A percentile compares a stretch with the other conserved stretches of the same genome.
Evolutionary conservation across 2,113 vertebrate genomes (phyloP).

Genomic region (Electrona antarctica): DNA sequence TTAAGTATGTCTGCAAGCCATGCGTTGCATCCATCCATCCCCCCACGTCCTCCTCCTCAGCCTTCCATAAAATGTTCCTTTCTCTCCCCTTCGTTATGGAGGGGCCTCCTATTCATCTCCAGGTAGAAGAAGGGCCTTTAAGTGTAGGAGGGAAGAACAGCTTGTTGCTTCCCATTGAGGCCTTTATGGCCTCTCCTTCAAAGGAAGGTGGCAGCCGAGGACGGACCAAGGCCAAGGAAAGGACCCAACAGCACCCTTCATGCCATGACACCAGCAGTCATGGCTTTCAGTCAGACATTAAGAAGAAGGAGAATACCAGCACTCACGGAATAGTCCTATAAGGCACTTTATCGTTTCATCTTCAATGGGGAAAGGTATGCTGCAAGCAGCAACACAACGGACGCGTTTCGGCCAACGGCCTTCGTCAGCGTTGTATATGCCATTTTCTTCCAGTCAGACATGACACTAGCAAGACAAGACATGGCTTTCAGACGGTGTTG

Average conservation of each 20-base stretch:
- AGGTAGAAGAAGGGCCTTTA: conserved; percentile 75
- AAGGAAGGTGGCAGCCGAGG: conserved; percentile 71
- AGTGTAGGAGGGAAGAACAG: conserved; percentile 73
- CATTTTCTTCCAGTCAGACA: too few relatives aligned
- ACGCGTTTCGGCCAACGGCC: too few relatives aligned
- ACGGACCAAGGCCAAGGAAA: conserved; percentile 51
- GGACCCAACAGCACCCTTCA: conserved; percentile 47
- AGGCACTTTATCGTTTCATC: too few relatives aligned
- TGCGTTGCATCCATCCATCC: too few relatives aligned
- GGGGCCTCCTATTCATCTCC: conserved; percentile 80
- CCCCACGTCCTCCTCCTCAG: conserved; percentile 38
- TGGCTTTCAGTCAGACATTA: conserved; percentile 45
- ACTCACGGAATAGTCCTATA: too few relatives aligned
- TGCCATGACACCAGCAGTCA: conserved; percentile 63
- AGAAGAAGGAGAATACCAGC: conserved; percentile 42
- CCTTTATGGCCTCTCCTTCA: conserved; percentile 78
- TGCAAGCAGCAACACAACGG: too few relatives aligned
- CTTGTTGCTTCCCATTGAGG: conserved; percentile 78
- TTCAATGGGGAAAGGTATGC: too few relatives aligned
- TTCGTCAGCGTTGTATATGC: too few relatives aligned
- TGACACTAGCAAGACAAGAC: too few relatives aligned
- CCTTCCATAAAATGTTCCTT: conserved; percentile 72
- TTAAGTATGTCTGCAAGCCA: too few relatives aligned
- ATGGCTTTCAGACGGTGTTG: too few relatives aligned
- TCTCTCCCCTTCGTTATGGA: conserved; percentile 66